Base-by-base conservation (phyloP, 1,140 invertebrate genomes). In the Venustaconcha ellipsiformis region DNA sequence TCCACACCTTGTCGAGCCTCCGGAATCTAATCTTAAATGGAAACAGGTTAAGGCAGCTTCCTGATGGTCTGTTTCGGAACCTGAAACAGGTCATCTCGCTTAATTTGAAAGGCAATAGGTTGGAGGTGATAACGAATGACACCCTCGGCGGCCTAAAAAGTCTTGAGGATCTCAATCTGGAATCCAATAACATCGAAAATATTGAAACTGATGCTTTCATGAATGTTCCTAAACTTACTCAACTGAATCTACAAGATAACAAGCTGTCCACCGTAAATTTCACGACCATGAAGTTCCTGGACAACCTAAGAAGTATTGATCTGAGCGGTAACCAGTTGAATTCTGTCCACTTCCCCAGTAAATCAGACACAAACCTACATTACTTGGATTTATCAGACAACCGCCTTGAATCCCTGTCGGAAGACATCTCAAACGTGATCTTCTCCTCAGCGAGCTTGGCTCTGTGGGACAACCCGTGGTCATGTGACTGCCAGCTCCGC, bases 401-500 rank as follows among this genome's bases (percentile, higher is more conserved):
- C 57, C 68, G 74, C 26, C 57, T 81, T 5, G 37, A 66, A 67
- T 70, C 65, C 18, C 20, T 81, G 6, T 63, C 71, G 1, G 57
- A 62, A 15, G 66, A 68, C 23, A 68, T 79, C 56, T 20, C 64
- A n/a, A 67, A 57, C 14, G 63, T 76, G 12, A 23, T 81, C 20
- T 71, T 62, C 13, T 65, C 57, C n/a, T 62, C 60, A 48, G 71
- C 74, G 20, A 72, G 26, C 63, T 58, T 76, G 12, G 70, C 48
- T n/a, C 64, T 79, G 8, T 48, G 65, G 6, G 66, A 70, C 68
- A 81, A 81, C 56, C 80, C 80, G 13, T 74, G 74, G 78, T 70
- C 63, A 57, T 81, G 80, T 69, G 78, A 81, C 63, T 81, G 80
- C 48, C 23, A 72, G 23, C 58, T 81, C 12, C 56, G 63, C 14